Percentiles rank a stretch among this genome's conserved stretches.
These are phyloP conservation scores for Corydoras sp. DNA, from an alignment of 2,113 vertebrate genomes.

Conservation along the genomic window DNA sequence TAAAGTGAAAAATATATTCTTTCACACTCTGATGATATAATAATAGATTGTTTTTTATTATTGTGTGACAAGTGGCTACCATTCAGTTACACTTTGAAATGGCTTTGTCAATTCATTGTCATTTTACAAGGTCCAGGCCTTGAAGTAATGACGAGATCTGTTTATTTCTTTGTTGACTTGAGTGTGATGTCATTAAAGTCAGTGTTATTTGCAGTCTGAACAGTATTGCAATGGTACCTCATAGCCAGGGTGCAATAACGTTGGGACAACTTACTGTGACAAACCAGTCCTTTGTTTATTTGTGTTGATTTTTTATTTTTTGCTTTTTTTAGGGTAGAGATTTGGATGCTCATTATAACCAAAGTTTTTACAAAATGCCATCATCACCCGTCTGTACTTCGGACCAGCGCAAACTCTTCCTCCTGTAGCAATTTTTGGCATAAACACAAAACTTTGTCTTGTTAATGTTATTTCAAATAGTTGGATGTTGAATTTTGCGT, in stretches of 20 bases:
- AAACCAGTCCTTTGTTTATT: slow-evolving; percentile 2
- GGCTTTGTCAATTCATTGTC: slow-evolving; percentile 18
- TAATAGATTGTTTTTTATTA: no score
- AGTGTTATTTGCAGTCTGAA: slow-evolving; percentile 1
- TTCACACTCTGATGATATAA: no score
- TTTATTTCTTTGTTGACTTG: slow-evolving; percentile 27
- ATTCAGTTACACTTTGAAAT: slow-evolving; percentile 16
- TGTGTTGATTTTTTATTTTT: slow-evolving; percentile 17
- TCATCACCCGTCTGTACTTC: slow-evolving; percentile 11
- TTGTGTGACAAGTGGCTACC: slow-evolving; percentile 16
- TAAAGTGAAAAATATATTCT: no score
- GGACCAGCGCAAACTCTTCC: slow-evolving; percentile 11
- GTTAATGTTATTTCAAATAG: slow-evolving; percentile 45
- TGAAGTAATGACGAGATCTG: slow-evolving; percentile 21
- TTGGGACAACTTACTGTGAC: not conserved
- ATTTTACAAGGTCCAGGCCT: slow-evolving; percentile 7
- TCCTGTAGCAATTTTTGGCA: slow-evolving; percentile 19
- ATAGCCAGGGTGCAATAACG: not conserved
- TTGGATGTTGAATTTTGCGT: slow-evolving; percentile 30
- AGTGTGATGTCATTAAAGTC: not conserved
- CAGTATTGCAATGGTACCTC: not conserved
- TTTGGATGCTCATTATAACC: slow-evolving; percentile 37
- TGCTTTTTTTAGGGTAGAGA: slow-evolving; percentile 21
- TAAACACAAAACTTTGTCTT: slow-evolving; percentile 38
- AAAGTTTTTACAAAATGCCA: slow-evolving; percentile 28